Percentiles rank a stretch among this genome's conserved stretches.
phyloP scores from a whole-genome alignment of 2,888 invertebrate species.

The Mesorhabditis spiculigera region DNA sequence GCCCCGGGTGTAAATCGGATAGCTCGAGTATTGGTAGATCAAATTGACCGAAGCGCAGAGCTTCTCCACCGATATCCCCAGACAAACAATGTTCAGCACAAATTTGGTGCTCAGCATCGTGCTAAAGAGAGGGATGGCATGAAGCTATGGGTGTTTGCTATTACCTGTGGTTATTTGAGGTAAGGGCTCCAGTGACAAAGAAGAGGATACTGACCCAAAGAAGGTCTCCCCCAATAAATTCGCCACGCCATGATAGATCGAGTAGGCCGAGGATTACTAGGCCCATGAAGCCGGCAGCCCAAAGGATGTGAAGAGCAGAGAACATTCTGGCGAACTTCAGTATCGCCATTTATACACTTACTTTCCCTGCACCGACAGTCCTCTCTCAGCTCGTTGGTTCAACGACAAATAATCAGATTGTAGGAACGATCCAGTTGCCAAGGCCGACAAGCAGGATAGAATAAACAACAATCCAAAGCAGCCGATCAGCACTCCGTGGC shows the following conservation, averaged over 20 bases:
- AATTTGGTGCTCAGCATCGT: slow-evolving; percentile 43
- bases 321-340: too few relatives aligned
- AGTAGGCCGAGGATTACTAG: slow-evolving; percentile 49
- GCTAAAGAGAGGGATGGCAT: slow-evolving; percentile 13
- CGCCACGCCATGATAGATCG: slow-evolving; percentile 51
- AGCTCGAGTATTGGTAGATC: slow-evolving; percentile 51
- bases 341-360: background rate
- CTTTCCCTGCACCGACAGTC: slow-evolving; percentile 30
- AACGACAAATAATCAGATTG: slow-evolving; percentile 37
- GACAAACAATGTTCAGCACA: slow-evolving; percentile 40
- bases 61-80: slow-evolving; percentile 51
- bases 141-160: background rate
- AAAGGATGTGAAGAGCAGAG: slow-evolving; percentile 44
- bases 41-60: slow-evolving; percentile 49
- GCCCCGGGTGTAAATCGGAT: slow-evolving; percentile 37
- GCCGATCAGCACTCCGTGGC: slow-evolving; percentile 51
- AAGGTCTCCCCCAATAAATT: slow-evolving; percentile 52
- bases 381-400: slow-evolving; percentile 30
- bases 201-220: slow-evolving; percentile 53
- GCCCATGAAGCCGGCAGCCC: slow-evolving; percentile 47
- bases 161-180: slow-evolving; percentile 43
- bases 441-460: slow-evolving; percentile 41
- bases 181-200: slow-evolving; percentile 45
- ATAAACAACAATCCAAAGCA: slow-evolving; percentile 38
- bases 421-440: slow-evolving; percentile 45